A percentile compares a stretch with the other conserved stretches of the same genome.
Evolutionary conservation across 1,140 invertebrate genomes (phyloP).

Genomic region (Bombus fervidus): DNA sequence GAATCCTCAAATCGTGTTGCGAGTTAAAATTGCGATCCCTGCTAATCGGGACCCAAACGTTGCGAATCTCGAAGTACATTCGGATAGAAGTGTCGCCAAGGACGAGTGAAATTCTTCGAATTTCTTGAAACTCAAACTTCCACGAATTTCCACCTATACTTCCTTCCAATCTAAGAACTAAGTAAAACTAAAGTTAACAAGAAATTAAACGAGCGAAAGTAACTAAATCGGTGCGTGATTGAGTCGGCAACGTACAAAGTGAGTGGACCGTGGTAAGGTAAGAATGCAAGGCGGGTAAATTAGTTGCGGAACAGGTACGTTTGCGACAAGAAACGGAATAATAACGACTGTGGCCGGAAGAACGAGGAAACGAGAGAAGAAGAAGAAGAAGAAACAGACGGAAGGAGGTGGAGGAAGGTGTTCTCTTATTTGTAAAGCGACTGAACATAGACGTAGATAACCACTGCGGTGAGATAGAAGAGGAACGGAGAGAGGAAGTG

Average conservation of each 20-base stretch:
- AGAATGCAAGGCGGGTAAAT: constrained; percentile 31
- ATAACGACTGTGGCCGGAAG: constrained; percentile 39
- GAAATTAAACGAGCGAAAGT: neutral
- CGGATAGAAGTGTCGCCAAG: constrained; percentile 10
- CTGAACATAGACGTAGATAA: constrained; percentile 1
- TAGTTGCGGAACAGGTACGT: constrained; percentile 16
- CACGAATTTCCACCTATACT: too few species aligned
- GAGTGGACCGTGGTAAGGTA: constrained; percentile 5
- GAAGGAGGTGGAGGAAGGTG: neutral
- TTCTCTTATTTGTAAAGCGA: constrained; percentile 19
- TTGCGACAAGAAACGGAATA: constrained; percentile 52
- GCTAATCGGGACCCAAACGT: neutral
- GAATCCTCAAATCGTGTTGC: constrained; percentile 36
- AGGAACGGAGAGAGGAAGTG: neutral
- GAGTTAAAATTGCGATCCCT: constrained; percentile 41
- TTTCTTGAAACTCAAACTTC: too few species aligned
- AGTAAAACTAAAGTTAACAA: neutral
- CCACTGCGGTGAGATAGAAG: constrained; percentile 17
- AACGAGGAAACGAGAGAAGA: constrained; percentile 6
- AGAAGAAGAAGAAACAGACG: neutral
- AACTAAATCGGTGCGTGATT: neutral
- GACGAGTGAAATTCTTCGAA: neutral
- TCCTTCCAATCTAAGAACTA: neutral
- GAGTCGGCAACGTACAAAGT: constrained; percentile 1
- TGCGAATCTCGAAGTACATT: neutral